Percentiles rank a stretch among this genome's conserved stretches.
Evolutionary conservation across 2,888 invertebrate species (phyloP).

Genomic region (Amorpha juglandis): DNA sequence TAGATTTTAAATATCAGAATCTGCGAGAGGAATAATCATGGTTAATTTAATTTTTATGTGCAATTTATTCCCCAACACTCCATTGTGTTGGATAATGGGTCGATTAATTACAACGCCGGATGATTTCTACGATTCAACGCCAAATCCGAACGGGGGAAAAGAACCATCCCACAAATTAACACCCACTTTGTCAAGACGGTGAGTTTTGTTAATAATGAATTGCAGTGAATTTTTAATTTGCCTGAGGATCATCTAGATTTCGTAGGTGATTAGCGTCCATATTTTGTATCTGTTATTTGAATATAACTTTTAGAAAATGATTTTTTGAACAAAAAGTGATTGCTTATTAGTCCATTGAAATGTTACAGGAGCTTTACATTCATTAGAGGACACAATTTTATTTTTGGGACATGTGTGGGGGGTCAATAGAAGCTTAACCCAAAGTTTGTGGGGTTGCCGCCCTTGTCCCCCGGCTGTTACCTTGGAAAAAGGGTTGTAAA

Average conservation of each 20-base stretch:
- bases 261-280: too few relatives aligned
- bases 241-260: not conserved
- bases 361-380: too few relatives aligned
- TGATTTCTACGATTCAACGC: slow-evolving; percentile 38
- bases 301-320: not conserved
- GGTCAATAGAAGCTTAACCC: too few relatives aligned
- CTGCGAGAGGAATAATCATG: slow-evolving; percentile 6
- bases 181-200: slow-evolving; percentile 32
- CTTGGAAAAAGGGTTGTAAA: too few relatives aligned
- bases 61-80: slow-evolving; percentile 37
- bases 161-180: slow-evolving; percentile 38
- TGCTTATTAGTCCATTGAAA: too few relatives aligned
- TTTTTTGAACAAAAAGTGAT: too few relatives aligned
- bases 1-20: not conserved
- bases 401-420: too few relatives aligned
- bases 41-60: slow-evolving; percentile 29
- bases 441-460: too few relatives aligned
- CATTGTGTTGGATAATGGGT: slow-evolving; percentile 43
- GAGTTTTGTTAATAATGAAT: slow-evolving; percentile 21
- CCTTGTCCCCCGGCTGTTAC: too few relatives aligned
- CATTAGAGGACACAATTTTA: too few relatives aligned
- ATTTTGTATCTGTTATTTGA: slow-evolving; percentile 5
- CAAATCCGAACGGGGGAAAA: slow-evolving; percentile 27
- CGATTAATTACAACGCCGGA: slow-evolving; percentile 43
- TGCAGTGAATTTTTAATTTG: slow-evolving; percentile 6